Percentiles rank a stretch among this genome's conserved stretches.
Conservation (phyloP, 2,888 invertebrate species). For the Campaea margaritaria region DNA sequence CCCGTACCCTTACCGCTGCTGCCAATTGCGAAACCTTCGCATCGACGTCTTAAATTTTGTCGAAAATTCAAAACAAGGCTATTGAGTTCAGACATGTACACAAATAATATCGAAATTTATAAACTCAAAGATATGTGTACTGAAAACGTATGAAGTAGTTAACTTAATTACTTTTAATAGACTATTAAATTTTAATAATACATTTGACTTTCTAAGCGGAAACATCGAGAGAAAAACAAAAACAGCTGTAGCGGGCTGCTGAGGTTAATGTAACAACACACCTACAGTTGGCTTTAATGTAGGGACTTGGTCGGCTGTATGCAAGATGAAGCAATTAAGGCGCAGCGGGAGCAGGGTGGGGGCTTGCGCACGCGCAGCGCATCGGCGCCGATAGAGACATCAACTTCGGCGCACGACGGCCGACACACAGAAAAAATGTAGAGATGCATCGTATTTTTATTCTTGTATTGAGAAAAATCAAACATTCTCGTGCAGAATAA, state of each 20-base stretch:
- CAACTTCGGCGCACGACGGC: conserved; percentile 65
- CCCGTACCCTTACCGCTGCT: conserved; percentile 69
- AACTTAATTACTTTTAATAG: conserved; percentile 5
- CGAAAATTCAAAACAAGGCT: conserved; percentile 1
- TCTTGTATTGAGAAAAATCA: no score
- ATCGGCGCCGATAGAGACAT: conserved; percentile 82
- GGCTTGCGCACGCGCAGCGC: conserved; percentile 73
- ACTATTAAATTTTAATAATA: conserved; percentile 7
- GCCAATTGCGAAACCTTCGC: conserved; percentile 59
- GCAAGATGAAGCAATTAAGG: conserved; percentile 84
- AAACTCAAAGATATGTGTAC: background rate
- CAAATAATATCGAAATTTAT: background rate
- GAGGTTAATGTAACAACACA: conserved; percentile 66
- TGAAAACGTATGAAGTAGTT: background rate
- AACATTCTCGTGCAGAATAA: background rate
- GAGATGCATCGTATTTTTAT: conserved; percentile 17
- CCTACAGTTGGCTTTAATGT: conserved; percentile 65
- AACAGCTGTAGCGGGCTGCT: conserved; percentile 60
- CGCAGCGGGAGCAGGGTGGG: conserved; percentile 66
- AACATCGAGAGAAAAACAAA: conserved; percentile 51
- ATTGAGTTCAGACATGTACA: background rate
- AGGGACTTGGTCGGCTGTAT: conserved; percentile 73
- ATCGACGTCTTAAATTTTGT: background rate
- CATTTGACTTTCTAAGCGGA: conserved; percentile 31
- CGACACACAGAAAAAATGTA: conserved; percentile 31